Evolutionary conservation across 2,797 vertebrate genomes (phyloP).

Genomic region (Anguilla anguilla): DNA sequence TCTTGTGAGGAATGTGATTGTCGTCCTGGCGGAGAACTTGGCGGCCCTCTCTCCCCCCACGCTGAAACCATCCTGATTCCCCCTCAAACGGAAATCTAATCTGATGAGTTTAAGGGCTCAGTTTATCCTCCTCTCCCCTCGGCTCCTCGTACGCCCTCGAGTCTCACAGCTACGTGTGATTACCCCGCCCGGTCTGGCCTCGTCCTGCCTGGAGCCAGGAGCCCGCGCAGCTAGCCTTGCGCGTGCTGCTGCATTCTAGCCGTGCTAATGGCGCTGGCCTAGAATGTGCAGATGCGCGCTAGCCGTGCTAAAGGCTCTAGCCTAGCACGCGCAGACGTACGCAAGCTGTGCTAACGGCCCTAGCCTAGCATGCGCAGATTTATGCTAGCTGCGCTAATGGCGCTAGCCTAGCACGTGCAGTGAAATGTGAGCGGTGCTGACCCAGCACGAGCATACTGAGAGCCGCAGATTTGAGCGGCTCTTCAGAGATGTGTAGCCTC

Average conservation of each 20-base stretch:
- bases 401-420: no score
- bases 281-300: background rate
- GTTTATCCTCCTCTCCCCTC: conserved; percentile 13
- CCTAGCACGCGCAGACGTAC: background rate
- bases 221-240: no score
- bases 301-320: background rate
- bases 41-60: background rate
- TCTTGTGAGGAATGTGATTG: conserved; percentile 11
- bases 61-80: background rate
- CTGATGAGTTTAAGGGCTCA: background rate
- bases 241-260: background rate
- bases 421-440: background rate
- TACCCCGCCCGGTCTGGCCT: background rate
- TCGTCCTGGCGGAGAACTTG: background rate
- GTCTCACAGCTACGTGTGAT: background rate
- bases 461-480: background rate
- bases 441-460: no score
- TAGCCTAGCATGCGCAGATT: background rate
- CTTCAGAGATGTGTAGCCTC: background rate
- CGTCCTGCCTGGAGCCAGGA: background rate
- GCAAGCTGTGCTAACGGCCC: background rate
- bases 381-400: background rate
- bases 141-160: background rate
- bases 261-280: background rate
- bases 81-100: background rate